Conservation (phyloP, 2,797 vertebrate species). For the Periparus ater region DNA sequence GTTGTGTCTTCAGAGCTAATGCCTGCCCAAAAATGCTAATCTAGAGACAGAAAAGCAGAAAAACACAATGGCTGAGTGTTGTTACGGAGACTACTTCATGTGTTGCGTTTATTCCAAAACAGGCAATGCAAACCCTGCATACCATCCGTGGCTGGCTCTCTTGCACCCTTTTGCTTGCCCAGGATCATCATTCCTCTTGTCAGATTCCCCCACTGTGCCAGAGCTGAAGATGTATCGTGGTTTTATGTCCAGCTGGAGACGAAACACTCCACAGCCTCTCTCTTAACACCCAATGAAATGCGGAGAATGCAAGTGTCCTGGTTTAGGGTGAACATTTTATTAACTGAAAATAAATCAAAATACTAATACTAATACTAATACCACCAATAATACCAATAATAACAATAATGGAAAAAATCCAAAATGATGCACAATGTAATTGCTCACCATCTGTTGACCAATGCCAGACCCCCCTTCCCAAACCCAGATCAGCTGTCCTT, state of each 20-base stretch:
- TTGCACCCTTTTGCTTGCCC: not conserved
- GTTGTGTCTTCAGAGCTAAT: not conserved
- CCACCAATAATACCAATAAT: too few relatives aligned
- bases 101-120: not conserved
- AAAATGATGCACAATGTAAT: not conserved
- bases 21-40: not conserved
- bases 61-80: not conserved
- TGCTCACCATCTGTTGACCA: accelerated
- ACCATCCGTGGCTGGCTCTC: not conserved
- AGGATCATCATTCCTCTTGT: not conserved
- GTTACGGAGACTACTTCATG: not conserved
- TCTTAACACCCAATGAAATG: not conserved
- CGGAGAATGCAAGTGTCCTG: not conserved
- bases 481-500: not conserved
- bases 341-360: not conserved
- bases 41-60: not conserved
- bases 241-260: not conserved
- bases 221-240: not conserved
- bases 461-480: accelerated
- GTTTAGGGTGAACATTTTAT: not conserved
- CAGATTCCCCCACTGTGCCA: not conserved
- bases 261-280: not conserved
- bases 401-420: accelerated
- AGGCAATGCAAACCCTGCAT: not conserved
- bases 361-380: too few relatives aligned